phyloP scores from a whole-genome alignment of 2,113 vertebrate species.

The Terrapene triunguis region DNA sequence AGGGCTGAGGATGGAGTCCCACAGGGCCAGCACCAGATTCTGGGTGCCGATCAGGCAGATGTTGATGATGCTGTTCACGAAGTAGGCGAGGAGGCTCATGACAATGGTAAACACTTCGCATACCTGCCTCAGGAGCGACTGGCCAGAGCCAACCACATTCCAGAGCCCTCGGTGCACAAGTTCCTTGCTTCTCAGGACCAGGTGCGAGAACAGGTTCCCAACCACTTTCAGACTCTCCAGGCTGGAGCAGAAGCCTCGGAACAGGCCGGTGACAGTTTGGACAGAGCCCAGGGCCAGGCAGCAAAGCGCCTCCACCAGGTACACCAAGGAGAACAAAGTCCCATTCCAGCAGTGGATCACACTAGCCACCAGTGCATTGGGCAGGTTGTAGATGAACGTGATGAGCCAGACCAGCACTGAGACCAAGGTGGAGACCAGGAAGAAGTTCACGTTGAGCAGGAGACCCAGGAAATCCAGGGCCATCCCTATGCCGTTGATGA shows the following conservation, averaged over 20 bases:
- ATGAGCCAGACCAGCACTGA: constrained; percentile 81
- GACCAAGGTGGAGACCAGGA: constrained; percentile 88
- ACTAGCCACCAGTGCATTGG: constrained; percentile 76
- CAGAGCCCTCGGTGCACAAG: constrained; percentile 85
- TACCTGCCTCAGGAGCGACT: constrained; percentile 80
- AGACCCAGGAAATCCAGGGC: constrained; percentile 85
- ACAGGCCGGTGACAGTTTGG: constrained; percentile 71
- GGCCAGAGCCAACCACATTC: constrained; percentile 76
- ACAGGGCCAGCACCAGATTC: constrained; percentile 81
- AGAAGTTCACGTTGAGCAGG: constrained; percentile 91
- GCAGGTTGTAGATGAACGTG: constrained; percentile 83
- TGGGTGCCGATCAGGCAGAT: constrained; percentile 89
- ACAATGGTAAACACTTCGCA: constrained; percentile 87
- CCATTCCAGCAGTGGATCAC: constrained; percentile 82
- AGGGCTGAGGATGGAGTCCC: constrained; percentile 83
- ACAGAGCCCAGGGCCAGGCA: constrained; percentile 65
- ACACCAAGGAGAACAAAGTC: constrained; percentile 71
- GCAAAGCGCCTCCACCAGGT: constrained; percentile 71
- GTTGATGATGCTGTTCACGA: constrained; percentile 92
- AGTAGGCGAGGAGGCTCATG: constrained; percentile 89
- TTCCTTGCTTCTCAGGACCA: constrained; percentile 86
- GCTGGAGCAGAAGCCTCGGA: constrained; percentile 80
- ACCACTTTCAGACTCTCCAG: constrained; percentile 90
- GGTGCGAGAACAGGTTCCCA: constrained; percentile 88
- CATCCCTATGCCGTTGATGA: constrained; percentile 84